Conservation (phyloP, 1,140 invertebrate genomes). For the Drosophila albomicans region DNA sequence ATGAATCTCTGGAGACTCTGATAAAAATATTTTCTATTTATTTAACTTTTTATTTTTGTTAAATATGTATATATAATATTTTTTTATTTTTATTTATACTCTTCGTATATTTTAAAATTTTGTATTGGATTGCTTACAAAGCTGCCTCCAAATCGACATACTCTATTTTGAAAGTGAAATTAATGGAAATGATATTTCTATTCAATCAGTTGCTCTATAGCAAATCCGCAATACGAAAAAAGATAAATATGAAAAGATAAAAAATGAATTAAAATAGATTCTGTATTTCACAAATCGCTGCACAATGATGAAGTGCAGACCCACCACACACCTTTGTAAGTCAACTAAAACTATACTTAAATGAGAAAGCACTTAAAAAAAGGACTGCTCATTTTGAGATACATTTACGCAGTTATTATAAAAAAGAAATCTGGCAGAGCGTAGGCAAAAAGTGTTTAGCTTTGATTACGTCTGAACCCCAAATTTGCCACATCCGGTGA, state of each 20-base stretch:
- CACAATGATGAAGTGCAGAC: slow-evolving; percentile 11
- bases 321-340: slow-evolving; percentile 1
- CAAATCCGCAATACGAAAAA: background rate
- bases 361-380: slow-evolving; percentile 18
- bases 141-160: too few species aligned
- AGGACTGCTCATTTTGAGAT: slow-evolving; percentile 11
- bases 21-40: too few species aligned
- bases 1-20: too few species aligned
- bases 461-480: slow-evolving; percentile 37
- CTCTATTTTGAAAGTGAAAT: background rate
- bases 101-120: too few species aligned
- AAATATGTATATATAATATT: too few species aligned
- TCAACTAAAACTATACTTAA: background rate
- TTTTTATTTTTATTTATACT: too few species aligned
- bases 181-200: background rate
- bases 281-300: background rate
- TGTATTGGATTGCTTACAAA: too few species aligned
- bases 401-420: slow-evolving; percentile 18
- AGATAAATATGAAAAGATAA: background rate
- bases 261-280: slow-evolving; percentile 8
- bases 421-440: background rate
- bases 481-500: slow-evolving; percentile 79
- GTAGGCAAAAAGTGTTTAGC: slow-evolving; percentile 27
- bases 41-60: too few species aligned
- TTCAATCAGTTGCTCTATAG: background rate